These are phyloP conservation scores for Drosophila recens DNA, from an alignment of 2,888 invertebrate species.

Conservation along the genomic window DNA sequence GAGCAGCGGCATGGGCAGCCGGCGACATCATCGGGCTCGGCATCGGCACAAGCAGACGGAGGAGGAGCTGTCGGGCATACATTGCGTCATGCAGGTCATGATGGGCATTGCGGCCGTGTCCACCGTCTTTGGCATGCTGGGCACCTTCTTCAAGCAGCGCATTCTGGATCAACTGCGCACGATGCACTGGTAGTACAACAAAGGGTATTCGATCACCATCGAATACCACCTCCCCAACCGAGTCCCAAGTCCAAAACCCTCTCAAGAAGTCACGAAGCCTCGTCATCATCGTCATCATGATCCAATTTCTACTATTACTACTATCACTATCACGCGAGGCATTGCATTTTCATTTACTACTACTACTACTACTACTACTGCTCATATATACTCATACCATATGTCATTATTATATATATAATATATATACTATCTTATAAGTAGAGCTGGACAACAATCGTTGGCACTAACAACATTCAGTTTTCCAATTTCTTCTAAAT, in stretches of 20 bases:
- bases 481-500: neutral
- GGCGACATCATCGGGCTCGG: slow-evolving; percentile 83
- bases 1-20: slow-evolving; percentile 76
- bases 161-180: slow-evolving; percentile 85
- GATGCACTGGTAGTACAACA: slow-evolving; percentile 86
- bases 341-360: slow-evolving; percentile 26
- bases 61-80: slow-evolving; percentile 84
- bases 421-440: slow-evolving; percentile 34
- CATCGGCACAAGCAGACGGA: slow-evolving; percentile 83
- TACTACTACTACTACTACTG: slow-evolving; percentile 49
- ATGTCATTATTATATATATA: slow-evolving; percentile 39
- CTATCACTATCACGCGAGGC: slow-evolving; percentile 35
- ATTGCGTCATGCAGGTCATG: slow-evolving; percentile 86
- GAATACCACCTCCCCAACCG: slow-evolving; percentile 64
- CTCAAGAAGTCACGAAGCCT: slow-evolving; percentile 7
- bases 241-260: slow-evolving; percentile 8
- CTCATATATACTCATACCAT: slow-evolving; percentile 46
- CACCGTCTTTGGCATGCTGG: slow-evolving; percentile 85
- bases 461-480: neutral
- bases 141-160: slow-evolving; percentile 85
- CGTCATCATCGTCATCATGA: slow-evolving; percentile 29
- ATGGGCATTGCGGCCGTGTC: slow-evolving; percentile 85
- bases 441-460: slow-evolving; percentile 42
- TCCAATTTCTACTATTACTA: slow-evolving; percentile 18
- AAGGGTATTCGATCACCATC: slow-evolving; percentile 57